Evolutionary conservation across 2,888 invertebrate genomes (phyloP), one percentile per base, ranked within the genome.

Genomic region (Emmelina monodactyla): DNA sequence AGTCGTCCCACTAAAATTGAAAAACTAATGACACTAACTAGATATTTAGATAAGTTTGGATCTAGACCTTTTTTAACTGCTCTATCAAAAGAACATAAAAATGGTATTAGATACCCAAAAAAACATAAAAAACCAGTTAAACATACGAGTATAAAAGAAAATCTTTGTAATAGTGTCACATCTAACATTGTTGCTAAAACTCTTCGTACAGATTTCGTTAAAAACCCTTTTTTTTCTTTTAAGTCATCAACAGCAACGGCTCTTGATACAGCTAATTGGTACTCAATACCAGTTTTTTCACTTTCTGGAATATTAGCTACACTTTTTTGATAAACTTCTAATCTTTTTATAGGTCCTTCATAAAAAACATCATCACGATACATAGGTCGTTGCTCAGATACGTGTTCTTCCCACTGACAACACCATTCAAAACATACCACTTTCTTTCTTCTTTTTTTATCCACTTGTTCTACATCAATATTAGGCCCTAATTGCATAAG

Each of bases 351-450:
- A 37, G 58, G 65, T 1, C 78, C 75, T 10, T 53, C 55, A 42
- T 70, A 79, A 53, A 79, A 79, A 33, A 61, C 72, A 44, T 79
- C 78, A 47, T 79, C 78, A 38, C 78, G 56, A 43, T 79, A 79
- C 63, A 79, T 55, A 2, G 78, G 78, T 9, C 78, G 63, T 22
- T 72, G 56, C 38, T 73, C 55, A 13, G 56, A 46, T 29, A 68
- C 52, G 41, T 76, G 73, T 25, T 59, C 39, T 39, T 76, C 70
- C 78, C 78, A 78, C n/a, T 55, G 52, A 45, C 51, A 75, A 22
- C 68, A 43, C 16, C 56, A 53, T 32, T 46, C 51, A 53, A 66
- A 73, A 41, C 62, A 73, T 14, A 3, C 4, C n/a, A 25, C 9
- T 12, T 29, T 29, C 13, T 29, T 29, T n/a, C n/a, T n/a, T 13